Base-by-base conservation (phyloP, 35 echinoderm and acorn worm species). In the Diadema setosum region DNA sequence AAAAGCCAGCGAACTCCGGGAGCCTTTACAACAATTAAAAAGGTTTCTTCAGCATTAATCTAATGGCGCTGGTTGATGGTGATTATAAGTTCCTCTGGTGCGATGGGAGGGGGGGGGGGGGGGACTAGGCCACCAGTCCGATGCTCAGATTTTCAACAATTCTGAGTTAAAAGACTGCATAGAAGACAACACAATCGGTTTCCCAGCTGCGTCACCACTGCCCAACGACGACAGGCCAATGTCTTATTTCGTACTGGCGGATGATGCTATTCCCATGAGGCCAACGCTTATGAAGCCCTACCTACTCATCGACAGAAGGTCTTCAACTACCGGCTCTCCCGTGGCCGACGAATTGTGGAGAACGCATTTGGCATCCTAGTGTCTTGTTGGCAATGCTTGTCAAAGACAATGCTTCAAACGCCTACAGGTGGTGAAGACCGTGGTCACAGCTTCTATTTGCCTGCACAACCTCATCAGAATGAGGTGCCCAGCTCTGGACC, bases 381-480 rank as follows among this genome's bases (percentile, higher is more conserved):
- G 2, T 34, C 12, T 14, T 7, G 45, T 31, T 55, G 50, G 45
- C 75, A 43, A 24, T 25, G 78, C 2, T 64, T 80, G 15, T 39
- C 50, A 4, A 12, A 39, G 14, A 63, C 20, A 15, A 61, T 82
- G 27, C 26, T 30, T 24, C 15, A 37, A 5, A 67, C 32, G 36
- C 85, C 64, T 37, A 35, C 7, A 75, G 24, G 67, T 42, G 16
- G 85, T 48, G 15, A 31, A 29, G 21, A 32, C 33, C 11, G 55
- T 87, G 25, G 42, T 87, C 20, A 46, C 42, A 75, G 31, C 85
- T 50, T 80, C 39, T 78, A 42, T 87, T 16, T 87, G 85, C 59
- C 85, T 78, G 46, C 85, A 87, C 65, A 87, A 87, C 69, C 65
- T 87, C 65, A 87, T 87, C 40, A 31, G 85, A n/a, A 18, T 87